Evolutionary conservation across 2,888 invertebrate genomes (phyloP).

Genomic region (Brachyopa scutellaris): DNA sequence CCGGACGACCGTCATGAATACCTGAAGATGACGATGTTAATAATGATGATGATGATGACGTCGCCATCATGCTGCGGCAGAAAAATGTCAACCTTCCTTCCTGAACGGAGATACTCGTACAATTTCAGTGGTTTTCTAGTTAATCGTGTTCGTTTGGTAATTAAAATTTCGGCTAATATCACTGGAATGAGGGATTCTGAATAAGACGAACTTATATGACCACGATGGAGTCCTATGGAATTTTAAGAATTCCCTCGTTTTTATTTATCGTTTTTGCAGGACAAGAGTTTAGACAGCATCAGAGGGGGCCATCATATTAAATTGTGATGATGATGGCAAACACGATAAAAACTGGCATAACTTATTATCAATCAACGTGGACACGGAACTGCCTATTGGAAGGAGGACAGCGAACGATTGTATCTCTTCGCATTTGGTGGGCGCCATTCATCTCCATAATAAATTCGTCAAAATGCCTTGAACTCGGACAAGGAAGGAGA

Average conservation of each 20-base stretch:
- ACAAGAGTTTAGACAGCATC: slow-evolving; percentile 19
- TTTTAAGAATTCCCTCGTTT: slow-evolving; percentile 55
- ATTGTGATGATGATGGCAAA: slow-evolving; percentile 61
- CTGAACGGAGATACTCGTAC: not conserved
- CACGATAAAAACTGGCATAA: slow-evolving; percentile 76
- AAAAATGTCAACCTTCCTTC: slow-evolving; percentile 65
- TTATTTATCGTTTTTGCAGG: slow-evolving; percentile 6
- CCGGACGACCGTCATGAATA: slow-evolving; percentile 51
- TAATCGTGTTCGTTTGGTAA: slow-evolving; percentile 76
- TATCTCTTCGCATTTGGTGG: slow-evolving; percentile 75
- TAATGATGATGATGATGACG: slow-evolving; percentile 38
- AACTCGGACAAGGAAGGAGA: slow-evolving; percentile 2
- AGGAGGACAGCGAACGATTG: not conserved
- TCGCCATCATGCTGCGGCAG: slow-evolving; percentile 36
- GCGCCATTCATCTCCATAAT: slow-evolving; percentile 80
- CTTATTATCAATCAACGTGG: slow-evolving; percentile 77
- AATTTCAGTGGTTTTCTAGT: slow-evolving; percentile 55
- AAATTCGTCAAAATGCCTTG: slow-evolving; percentile 77
- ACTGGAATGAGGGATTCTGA: slow-evolving; percentile 67
- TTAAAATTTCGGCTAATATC: slow-evolving; percentile 82
- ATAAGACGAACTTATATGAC: slow-evolving; percentile 55
- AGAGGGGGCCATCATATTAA: slow-evolving; percentile 71
- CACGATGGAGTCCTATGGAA: slow-evolving; percentile 67
- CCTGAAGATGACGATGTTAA: slow-evolving; percentile 1
- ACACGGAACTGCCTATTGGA: slow-evolving; percentile 68